Conservation (phyloP, 2,797 vertebrate species). For the Argentina silus region DNA sequence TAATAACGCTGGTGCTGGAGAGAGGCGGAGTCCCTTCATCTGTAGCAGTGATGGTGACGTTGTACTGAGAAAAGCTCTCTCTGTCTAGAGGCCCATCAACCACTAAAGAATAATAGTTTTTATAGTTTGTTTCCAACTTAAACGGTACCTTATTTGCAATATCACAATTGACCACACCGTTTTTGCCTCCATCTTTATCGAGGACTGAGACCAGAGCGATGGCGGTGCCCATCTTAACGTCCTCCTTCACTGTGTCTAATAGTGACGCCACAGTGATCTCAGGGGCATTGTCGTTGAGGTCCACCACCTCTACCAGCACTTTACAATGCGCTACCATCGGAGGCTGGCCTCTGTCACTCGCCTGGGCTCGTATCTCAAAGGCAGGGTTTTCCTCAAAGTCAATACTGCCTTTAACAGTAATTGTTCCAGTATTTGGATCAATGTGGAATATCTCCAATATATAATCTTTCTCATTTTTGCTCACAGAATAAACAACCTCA, state of each 20-base stretch:
- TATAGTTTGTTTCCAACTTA: conserved; percentile 47
- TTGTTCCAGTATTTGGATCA: conserved; percentile 74
- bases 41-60: too few species aligned
- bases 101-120: conserved; percentile 82
- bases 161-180: conserved; percentile 69
- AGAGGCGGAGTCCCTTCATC: too few species aligned
- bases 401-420: conserved; percentile 68
- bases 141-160: conserved; percentile 46
- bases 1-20: too few species aligned
- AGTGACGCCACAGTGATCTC: conserved; percentile 72
- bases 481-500: conserved; percentile 60
- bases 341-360: conserved; percentile 71
- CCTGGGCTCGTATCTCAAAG: conserved; percentile 69
- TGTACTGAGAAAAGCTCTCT: too few species aligned
- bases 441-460: conserved; percentile 71
- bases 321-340: conserved; percentile 74
- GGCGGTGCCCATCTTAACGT: conserved; percentile 68
- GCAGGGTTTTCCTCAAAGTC: conserved; percentile 67
- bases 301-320: conserved; percentile 75
- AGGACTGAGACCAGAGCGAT: conserved; percentile 73
- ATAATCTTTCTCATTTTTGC: conserved; percentile 65
- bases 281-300: conserved; percentile 80
- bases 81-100: conserved; percentile 80
- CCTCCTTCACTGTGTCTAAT: conserved; percentile 69
- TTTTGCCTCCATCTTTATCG: conserved; percentile 76